phyloP scores from a whole-genome alignment of 1,140 invertebrate genomes.

The Drosophila lowei region DNA sequence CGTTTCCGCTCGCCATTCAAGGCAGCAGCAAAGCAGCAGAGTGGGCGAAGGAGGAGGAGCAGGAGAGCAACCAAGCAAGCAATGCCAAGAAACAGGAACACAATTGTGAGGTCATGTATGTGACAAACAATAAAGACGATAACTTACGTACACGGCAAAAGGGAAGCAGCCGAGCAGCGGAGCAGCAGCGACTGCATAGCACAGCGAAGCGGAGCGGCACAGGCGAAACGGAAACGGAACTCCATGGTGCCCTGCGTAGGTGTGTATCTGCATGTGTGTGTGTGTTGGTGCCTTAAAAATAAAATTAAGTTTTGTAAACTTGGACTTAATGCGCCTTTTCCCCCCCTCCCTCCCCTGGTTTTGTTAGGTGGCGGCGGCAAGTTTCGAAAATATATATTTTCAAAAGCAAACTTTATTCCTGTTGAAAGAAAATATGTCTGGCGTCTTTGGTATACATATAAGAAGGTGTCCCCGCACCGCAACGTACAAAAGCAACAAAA shows the following conservation, averaged over 20 bases:
- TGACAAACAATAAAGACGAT: slow-evolving; percentile 81
- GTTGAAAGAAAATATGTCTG: slow-evolving; percentile 67
- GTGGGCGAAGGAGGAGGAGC: not conserved
- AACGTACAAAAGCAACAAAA: slow-evolving; percentile 28
- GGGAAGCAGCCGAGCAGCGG: slow-evolving; percentile 18
- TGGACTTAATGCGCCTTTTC: slow-evolving; percentile 52
- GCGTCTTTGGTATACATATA: slow-evolving; percentile 52
- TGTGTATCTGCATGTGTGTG: slow-evolving; percentile 6
- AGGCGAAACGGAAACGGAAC: slow-evolving; percentile 62
- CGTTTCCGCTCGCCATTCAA: slow-evolving; percentile 64
- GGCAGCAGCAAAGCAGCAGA: slow-evolving; percentile 30
- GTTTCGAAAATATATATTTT: slow-evolving; percentile 51
- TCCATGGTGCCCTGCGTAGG: slow-evolving; percentile 24
- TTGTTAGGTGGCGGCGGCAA: slow-evolving; percentile 1
- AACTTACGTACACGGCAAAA: slow-evolving; percentile 48
- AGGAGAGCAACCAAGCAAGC: slow-evolving; percentile 8
- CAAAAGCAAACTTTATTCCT: slow-evolving; percentile 68
- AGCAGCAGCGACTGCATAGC: slow-evolving; percentile 18
- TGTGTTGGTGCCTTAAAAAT: slow-evolving; percentile 57
- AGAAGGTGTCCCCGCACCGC: slow-evolving; percentile 36
- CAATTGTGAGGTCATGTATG: slow-evolving; percentile 80
- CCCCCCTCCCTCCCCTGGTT: not conserved
- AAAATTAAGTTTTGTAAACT: slow-evolving; percentile 70
- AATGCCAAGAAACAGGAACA: slow-evolving; percentile 56
- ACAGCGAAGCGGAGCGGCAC: slow-evolving; percentile 22